Base-by-base conservation (phyloP, 2,888 invertebrate species). In the Caenorhabditis panamensis region DNA sequence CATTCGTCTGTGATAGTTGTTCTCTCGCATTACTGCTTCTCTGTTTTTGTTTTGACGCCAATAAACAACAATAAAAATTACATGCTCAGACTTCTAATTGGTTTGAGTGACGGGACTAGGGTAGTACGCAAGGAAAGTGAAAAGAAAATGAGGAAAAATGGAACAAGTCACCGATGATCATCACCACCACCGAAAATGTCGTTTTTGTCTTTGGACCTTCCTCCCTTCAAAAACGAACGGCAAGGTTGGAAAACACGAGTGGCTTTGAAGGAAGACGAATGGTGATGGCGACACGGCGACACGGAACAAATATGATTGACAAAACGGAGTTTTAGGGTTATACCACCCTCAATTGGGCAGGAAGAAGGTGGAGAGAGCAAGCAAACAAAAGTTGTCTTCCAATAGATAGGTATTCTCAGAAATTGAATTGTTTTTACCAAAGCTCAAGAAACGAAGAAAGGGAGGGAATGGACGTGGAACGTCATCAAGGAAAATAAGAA, bases 11-110 rank as follows among this genome's bases (percentile, higher is more conserved):
- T 56, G 56, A 56, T 59, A 66, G 64, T 53, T 75, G 73, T 66
- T 75, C 61, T 75, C 66, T 66, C 66, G 58, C 26, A 22, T 31
- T 31, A 6, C 31, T 31, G 4, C 31, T 31, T 9, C 31, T 31
- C 9, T 31, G 4, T 9, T 31, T 31, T 9, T 53, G 66, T 64
- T 75, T 73, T 75, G 66, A 66, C 75, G 75, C 28, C 75, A 66
- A 75, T 75, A 53, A 71, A 78, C 71, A 71, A 71, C 78, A 71
- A 78, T 71, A 66, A 78, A 69, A 78, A 71, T 56, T 68, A 61
- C 66, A 53, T 66, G 56, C 58, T 59, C 53, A 63, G 75, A 68
- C 63, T 68, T 77, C 76, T 69, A 77, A 69, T 77, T 77, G 51
- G 68, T 58, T 67, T 62, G 76, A 68, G n/a, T n/a, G n/a, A n/a